Evolutionary conservation across 2,888 invertebrate species (phyloP).

Genomic region (Dromius quadrimaculatus): DNA sequence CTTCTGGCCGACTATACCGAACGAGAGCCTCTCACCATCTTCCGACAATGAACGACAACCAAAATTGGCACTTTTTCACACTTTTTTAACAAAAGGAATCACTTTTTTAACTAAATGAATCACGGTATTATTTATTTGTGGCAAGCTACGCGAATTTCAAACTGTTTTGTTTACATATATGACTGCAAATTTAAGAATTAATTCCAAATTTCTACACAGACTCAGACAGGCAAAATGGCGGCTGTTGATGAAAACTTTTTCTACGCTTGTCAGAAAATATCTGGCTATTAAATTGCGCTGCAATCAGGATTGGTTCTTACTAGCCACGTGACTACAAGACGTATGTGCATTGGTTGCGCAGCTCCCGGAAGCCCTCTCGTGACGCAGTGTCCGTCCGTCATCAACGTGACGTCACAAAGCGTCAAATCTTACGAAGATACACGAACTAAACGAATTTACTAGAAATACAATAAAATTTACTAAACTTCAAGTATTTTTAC

Average conservation of each 20-base stretch:
- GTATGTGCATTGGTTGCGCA: slow-evolving; percentile 64
- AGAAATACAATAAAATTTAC: slow-evolving; percentile 26
- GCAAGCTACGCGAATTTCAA: slow-evolving; percentile 64
- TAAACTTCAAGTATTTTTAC: slow-evolving; percentile 11
- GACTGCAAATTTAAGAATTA: slow-evolving; percentile 78
- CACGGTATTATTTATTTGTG: slow-evolving; percentile 62
- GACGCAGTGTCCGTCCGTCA: slow-evolving; percentile 65
- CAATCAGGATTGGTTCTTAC: slow-evolving; percentile 64
- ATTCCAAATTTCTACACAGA: slow-evolving; percentile 81
- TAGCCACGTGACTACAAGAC: slow-evolving; percentile 67
- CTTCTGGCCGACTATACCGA: slow-evolving; percentile 72
- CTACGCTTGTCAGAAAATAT: slow-evolving; percentile 92
- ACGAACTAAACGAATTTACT: slow-evolving; percentile 36
- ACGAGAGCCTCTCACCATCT: slow-evolving; percentile 79
- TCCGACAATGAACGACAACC: slow-evolving; percentile 80
- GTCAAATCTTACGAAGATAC: slow-evolving; percentile 49
- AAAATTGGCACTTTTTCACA: slow-evolving; percentile 72
- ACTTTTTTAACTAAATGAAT: slow-evolving; percentile 62
- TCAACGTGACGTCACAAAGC: slow-evolving; percentile 62
- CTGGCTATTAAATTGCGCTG: slow-evolving; percentile 68
- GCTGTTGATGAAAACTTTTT: slow-evolving; percentile 96
- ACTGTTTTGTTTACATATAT: slow-evolving; percentile 64
- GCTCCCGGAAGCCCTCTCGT: slow-evolving; percentile 63
- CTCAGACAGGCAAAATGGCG: slow-evolving; percentile 92
- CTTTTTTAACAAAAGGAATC: slow-evolving; percentile 63